Evolutionary conservation across 2,888 invertebrate species (phyloP), one percentile per base, ranked within the genome.

Genomic region (Andrena fulva): DNA sequence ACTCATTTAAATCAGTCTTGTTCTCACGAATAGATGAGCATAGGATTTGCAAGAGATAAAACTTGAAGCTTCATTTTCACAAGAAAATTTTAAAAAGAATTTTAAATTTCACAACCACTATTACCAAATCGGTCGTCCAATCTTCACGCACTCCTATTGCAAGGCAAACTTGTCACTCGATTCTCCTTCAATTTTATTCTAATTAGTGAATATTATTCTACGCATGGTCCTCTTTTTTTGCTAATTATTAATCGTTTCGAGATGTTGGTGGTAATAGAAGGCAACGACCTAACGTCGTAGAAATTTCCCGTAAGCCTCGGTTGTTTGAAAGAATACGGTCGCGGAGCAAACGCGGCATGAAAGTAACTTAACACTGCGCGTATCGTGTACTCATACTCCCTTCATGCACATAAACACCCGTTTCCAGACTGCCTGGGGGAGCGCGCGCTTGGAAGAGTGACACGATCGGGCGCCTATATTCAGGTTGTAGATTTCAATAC

Each of bases 311-410:
- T 71, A 79, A 86, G 74, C 68, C 33, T 56, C 77, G 42, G 48
- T 62, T 66, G 85, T 35, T 42, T 68, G 62, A 70, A 69, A 64
- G 70, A 75, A 84, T 81, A 79, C 69, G 76, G 75, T 73, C 77
- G 73, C 62, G 63, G 52, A 35, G 81, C 83, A 85, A 89, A 87
- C 81, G 81, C 84, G 42, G 83, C 85, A 80, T 75, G 85, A 86
- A 87, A 80, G 91, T 90, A 90, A 90, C 88, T 79, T 84, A 91
- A 91, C 86, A 85, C 90, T 85, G 78, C 76, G 85, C 83, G 81
- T 87, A 87, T 85, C 82, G 87, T 82, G 80, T 73, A 77, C 74
- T 78, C 59, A 56, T 81, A 77, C 84, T 74, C 80, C 72, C 80
- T 72, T 72, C 73, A 54, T 59, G 73, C 70, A 64, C 63, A 60